Evolutionary conservation across 2,797 vertebrate species (phyloP).

Genomic region (Arnoldichthys spilopterus): DNA sequence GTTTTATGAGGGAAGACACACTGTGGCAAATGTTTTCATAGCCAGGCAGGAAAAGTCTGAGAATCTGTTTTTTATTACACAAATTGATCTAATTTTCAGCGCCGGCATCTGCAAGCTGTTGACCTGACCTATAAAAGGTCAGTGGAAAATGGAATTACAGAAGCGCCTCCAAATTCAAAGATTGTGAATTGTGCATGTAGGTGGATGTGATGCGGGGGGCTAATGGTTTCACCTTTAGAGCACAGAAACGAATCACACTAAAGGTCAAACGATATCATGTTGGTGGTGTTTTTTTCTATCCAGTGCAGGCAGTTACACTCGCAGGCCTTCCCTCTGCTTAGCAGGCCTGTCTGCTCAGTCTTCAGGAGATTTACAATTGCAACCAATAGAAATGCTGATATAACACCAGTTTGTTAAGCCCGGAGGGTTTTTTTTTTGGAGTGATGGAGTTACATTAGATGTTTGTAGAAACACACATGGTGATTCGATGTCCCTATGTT

Average conservation of each 20-base stretch:
- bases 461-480: no score
- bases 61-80: constrained; percentile 81
- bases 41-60: constrained; percentile 75
- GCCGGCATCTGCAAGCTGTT: constrained; percentile 66
- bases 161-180: constrained; percentile 84
- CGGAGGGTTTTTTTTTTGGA: background rate
- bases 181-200: constrained; percentile 77
- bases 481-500: no score
- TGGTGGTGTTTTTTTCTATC: constrained; percentile 8
- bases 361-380: background rate
- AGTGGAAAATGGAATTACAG: constrained; percentile 85
- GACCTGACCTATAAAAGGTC: constrained; percentile 91
- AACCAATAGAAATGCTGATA: background rate
- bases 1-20: constrained; percentile 84
- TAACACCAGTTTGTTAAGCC: background rate
- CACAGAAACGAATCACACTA: constrained; percentile 78
- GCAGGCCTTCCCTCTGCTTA: background rate
- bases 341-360: background rate
- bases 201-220: constrained; percentile 73
- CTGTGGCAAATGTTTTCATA: constrained; percentile 87
- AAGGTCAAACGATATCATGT: constrained; percentile 78
- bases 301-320: background rate
- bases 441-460: no score
- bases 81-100: constrained; percentile 86
- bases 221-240: constrained; percentile 80